Base-by-base conservation (phyloP, 2,113 vertebrate genomes). In the Hassar affinis region DNA sequence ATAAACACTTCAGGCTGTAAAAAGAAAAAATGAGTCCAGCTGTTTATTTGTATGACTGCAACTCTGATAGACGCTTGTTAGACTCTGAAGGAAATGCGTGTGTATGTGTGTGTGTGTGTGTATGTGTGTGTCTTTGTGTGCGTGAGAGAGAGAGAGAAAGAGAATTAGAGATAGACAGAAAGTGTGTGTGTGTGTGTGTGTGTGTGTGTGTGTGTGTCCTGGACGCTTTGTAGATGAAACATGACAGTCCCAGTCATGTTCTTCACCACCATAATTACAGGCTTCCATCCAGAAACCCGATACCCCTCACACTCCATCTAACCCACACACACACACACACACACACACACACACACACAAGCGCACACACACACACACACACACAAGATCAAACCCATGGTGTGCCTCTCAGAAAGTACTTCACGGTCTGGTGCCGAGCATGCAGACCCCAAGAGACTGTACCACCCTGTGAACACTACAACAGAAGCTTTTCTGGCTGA, bases 171-270 rank as follows among this genome's bases (percentile, higher is more conserved):
- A 68, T 18, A 62, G 61, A 22, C 18, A 68, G 35, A 69, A 11
- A 45, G 42, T 81, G 85, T 78, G 64, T 83, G 86, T 79, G 49
- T 57, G 71, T 61, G 79, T 80, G 82, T 59, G 84, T 79, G 64
- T 72, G 83, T 33, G 86, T 51, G 56, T 82, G 79, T 80, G 84
- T 86, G 72, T 52, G 83, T 82, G 68, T 76, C 15, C 7, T 20
- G 51, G 57, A 56, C 30, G 52, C 83, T 84, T 85, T 81, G 79
- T 85, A 86, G 84, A 77, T 87, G 82, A 85, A 78, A 83, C 47
- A 30, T 84, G 82, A 84, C 61, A 78, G 74, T 42, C 33, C 35
- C 38, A n/a, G 38, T 62, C 42, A 18, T 75, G 81, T 74, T 75
- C 56, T 25, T 82, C 42, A 51, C 38, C 71, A 11, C 42, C 72